Base-by-base conservation (phyloP, 2,797 vertebrate genomes). In the Rhodeus uyekii region DNA sequence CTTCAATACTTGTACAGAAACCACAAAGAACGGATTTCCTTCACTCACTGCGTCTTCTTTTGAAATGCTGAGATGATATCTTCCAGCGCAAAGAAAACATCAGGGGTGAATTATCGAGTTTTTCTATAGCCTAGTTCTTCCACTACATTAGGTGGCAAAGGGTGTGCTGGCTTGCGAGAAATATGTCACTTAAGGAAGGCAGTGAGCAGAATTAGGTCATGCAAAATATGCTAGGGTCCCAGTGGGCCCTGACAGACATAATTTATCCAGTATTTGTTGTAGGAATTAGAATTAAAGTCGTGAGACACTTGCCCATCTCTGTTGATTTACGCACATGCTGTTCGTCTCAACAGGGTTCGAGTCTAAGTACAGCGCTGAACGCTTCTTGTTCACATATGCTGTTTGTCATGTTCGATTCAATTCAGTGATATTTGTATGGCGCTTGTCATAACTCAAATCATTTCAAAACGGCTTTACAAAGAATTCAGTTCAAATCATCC, bases 221-320 rank as follows among this genome's bases (percentile, higher is more conserved):
- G 89, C 90, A 93, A 92, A 93, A 92, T 92, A 91, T 91, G 89
- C 89, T 89, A 76, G 67, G 68, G 76, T 86, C 93, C 80, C 89
- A 18, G 79, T 85, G 88, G 85, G 82, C 55, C 81, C 73, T 24
- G 58, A 27, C 38, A 85, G 8, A 85, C 87, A 84, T 92, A 88
- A 93, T 93, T 93, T 92, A 94, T 93, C 87, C 90, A 92, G 91
- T 93, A 93, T 94, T 94, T 93, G 91, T 91, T 92, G 90, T 93
- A 76, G 48, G 36, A 83, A 75, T 92, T 92, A 91, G 87, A 89
- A 91, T 92, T 93, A 93, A 92, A 93, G 90, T 92, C 89, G 88
- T 80, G 83, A 92, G 90, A 91, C 92, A 93, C 93, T 93, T 93
- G 91, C 90, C 91, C 91, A 92, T 93, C 92, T 93, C 89, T 91